Percentiles rank a stretch among this genome's conserved stretches.
Evolutionary conservation across 2,113 vertebrate species (phyloP).

Genomic region (Alaudala cheleensis): DNA sequence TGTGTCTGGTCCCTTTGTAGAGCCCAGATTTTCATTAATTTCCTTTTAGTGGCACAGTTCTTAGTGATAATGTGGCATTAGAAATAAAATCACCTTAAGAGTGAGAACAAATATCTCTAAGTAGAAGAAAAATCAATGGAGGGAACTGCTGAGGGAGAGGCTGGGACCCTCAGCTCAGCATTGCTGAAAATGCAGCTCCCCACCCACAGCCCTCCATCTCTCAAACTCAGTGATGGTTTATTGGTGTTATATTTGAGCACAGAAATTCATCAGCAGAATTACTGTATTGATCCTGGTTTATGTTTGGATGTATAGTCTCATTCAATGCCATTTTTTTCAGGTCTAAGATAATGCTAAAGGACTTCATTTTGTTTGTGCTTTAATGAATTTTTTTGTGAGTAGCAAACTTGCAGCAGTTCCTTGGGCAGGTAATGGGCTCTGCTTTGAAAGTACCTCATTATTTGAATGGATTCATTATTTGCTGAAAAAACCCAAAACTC

Average conservation of each 20-base stretch:
- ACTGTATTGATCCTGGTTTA: not conserved
- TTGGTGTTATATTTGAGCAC: not conserved
- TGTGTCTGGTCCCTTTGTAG: rapidly evolving
- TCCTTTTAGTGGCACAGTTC: not conserved
- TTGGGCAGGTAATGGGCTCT: not conserved
- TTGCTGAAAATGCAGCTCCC: not conserved
- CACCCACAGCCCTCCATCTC: not conserved
- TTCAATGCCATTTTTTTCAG: not conserved
- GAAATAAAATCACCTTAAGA: not conserved
- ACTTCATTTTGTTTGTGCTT: not conserved
- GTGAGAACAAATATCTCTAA: not conserved
- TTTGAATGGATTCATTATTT: not conserved
- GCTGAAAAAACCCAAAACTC: not conserved
- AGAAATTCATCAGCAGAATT: slow-evolving; percentile 19
- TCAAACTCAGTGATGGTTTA: not conserved
- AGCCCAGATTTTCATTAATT: not conserved
- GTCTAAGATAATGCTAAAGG: not conserved
- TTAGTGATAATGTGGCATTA: not conserved
- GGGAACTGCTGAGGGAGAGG: not conserved
- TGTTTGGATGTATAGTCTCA: not conserved
- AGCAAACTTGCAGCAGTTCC: not conserved
- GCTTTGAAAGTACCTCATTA: not conserved
- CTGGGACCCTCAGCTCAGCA: not conserved
- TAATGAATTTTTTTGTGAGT: not conserved
- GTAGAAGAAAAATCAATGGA: not conserved